Evolutionary conservation across 1,140 invertebrate species (phyloP).

Genomic region (Eupeodes corollae): DNA sequence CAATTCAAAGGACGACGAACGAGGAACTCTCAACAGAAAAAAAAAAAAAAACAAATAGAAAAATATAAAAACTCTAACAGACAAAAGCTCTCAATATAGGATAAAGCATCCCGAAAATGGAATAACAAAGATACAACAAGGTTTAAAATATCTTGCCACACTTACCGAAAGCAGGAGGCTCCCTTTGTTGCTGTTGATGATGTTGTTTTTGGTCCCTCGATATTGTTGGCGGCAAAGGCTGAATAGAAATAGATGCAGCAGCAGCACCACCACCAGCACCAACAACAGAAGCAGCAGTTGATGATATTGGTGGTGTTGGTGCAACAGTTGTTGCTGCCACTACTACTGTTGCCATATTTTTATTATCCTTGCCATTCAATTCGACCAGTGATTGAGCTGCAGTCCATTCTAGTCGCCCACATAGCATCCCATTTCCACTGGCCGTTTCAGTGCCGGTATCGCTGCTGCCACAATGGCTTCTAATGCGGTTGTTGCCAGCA

Average conservation of each 20-base stretch:
- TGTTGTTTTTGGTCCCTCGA: not conserved
- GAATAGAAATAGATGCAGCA: constrained; percentile 1
- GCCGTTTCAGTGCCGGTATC: no score
- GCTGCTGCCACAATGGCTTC: no score
- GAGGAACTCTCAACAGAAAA: no score
- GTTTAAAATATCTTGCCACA: no score
- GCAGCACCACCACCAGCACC: constrained; percentile 2
- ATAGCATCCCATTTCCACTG: constrained; percentile 3
- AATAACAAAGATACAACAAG: no score
- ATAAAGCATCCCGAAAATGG: no score
- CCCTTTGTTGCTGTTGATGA: constrained; percentile 1
- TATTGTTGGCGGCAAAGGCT: not conserved
- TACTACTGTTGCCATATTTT: constrained; percentile 1
- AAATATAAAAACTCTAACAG: no score
- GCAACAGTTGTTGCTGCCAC: not conserved
- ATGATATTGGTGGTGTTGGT: not conserved
- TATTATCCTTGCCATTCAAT: constrained; percentile 34
- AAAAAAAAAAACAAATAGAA: no score
- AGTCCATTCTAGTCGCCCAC: constrained; percentile 28
- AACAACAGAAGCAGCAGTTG: not conserved
- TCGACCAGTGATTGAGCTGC: constrained; percentile 33
- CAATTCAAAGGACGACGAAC: no score
- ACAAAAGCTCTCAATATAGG: no score
- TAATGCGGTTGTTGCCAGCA: no score
- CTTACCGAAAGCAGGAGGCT: not conserved